Percentiles rank a stretch among this genome's conserved stretches.
Conservation (phyloP, 30 jellyfish, hydroid and myxozoan genomes). For the Catostylus mosaicus region DNA sequence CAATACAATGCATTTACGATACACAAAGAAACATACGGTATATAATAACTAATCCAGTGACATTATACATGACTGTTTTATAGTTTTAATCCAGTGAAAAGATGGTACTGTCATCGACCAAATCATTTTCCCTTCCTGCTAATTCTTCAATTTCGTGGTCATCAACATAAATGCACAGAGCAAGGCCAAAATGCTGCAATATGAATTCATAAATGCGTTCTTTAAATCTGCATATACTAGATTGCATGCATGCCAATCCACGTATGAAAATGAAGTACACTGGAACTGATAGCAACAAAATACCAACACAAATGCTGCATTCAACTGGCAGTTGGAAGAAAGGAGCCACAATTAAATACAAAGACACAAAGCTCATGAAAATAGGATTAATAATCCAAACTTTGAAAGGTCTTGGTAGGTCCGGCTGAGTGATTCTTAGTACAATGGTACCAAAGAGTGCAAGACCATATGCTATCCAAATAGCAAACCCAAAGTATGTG, state of each 20-base stretch:
- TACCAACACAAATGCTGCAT: neutral
- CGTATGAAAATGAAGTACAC: neutral
- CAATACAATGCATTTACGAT: too few species aligned
- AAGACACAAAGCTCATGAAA: constrained; percentile 1
- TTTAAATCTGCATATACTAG: neutral
- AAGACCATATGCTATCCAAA: constrained; percentile 12
- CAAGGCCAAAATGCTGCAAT: neutral
- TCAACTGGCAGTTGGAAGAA: constrained; percentile 19
- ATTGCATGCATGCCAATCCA: neutral
- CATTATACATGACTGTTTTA: too few species aligned
- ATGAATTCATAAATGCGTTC: neutral
- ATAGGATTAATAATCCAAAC: constrained; percentile 45
- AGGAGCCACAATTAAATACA: constrained; percentile 8
- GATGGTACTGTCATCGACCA: too few species aligned
- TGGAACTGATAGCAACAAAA: neutral
- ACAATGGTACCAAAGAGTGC: constrained; percentile 32
- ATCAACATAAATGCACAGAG: neutral
- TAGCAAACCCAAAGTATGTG: constrained; percentile 7
- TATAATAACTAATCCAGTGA: too few species aligned
- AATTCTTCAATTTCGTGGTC: too few species aligned
- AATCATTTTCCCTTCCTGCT: too few species aligned
- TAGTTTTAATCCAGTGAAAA: too few species aligned
- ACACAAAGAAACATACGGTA: too few species aligned
- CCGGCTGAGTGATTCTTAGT: constrained; percentile 15
- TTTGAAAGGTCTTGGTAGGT: constrained; percentile 35